A percentile compares a stretch with the other conserved stretches of the same genome.
Conservation (phyloP, 1,140 invertebrate genomes). For the Palaemon carinicauda region DNA sequence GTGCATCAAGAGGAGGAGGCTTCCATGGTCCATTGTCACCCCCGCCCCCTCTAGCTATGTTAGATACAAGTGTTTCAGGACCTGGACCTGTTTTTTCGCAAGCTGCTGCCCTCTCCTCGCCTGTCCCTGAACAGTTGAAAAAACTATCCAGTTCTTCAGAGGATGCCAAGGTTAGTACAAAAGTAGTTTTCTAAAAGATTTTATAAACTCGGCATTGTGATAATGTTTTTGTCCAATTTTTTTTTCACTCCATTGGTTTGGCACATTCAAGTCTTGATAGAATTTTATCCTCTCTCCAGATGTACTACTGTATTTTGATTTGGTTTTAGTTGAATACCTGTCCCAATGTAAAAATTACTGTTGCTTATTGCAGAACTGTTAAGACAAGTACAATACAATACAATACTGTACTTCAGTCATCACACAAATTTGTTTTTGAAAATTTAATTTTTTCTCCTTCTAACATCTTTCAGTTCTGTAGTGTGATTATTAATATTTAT, state of each 20-base stretch:
- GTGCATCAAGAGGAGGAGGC: background rate
- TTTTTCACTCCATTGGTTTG: background rate
- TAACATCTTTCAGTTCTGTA: too few relatives aligned
- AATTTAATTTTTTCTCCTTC: too few relatives aligned
- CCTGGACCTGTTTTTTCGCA: constrained; percentile 55
- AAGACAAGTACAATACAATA: too few relatives aligned
- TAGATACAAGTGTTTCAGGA: constrained; percentile 9
- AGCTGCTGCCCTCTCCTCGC: constrained; percentile 53
- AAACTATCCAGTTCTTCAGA: constrained; percentile 46
- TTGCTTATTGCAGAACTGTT: too few relatives aligned
- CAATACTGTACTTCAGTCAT: too few relatives aligned
- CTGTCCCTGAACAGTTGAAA: constrained; percentile 46
- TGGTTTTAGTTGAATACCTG: too few relatives aligned
- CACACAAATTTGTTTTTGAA: too few relatives aligned
- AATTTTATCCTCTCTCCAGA: too few relatives aligned
- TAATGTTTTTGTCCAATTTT: background rate
- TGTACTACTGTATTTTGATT: too few relatives aligned
- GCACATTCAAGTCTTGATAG: background rate
- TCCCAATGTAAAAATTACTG: too few relatives aligned
- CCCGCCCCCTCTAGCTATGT: constrained; percentile 60
- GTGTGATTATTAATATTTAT: too few relatives aligned
- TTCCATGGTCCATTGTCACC: constrained; percentile 57
- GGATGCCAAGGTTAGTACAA: constrained; percentile 32
- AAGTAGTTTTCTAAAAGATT: background rate
- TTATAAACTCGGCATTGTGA: too few relatives aligned